A percentile compares a stretch with the other conserved stretches of the same genome.
phyloP scores from a whole-genome alignment of 64 coral and sea anemone genomes.

The Acropora tenuis region DNA sequence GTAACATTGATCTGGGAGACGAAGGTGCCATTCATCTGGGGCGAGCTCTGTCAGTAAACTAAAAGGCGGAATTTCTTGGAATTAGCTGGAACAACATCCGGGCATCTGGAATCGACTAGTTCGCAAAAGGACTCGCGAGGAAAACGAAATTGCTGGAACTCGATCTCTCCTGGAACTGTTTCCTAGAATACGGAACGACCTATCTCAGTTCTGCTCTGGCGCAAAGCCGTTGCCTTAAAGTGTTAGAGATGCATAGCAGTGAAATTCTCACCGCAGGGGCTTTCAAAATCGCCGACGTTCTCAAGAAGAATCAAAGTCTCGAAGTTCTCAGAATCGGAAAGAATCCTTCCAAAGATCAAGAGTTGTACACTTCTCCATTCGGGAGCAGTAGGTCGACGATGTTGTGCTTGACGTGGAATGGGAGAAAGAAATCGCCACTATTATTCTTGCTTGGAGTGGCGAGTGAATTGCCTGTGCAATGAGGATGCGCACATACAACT shows the following conservation, averaged over 20 bases:
- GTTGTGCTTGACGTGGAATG: too few species aligned
- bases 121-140: conserved; percentile 21
- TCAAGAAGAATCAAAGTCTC: conserved; percentile 25
- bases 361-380: conserved; percentile 17
- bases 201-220: neutral
- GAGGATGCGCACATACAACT: too few species aligned
- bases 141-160: conserved; percentile 44
- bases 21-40: conserved; percentile 41
- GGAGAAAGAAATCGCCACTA: too few species aligned
- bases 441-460: too few species aligned
- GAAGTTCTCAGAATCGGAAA: conserved; percentile 58
- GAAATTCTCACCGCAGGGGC: conserved; percentile 23
- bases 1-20: conserved; percentile 54
- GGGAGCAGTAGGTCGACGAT: too few species aligned
- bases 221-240: conserved; percentile 26
- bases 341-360: conserved; percentile 41
- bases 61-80: conserved; percentile 29
- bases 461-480: too few species aligned
- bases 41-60: conserved; percentile 1
- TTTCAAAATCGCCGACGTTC: conserved; percentile 28
- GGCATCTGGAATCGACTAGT: neutral
- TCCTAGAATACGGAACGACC: conserved; percentile 31
- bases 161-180: conserved; percentile 60
- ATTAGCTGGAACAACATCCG: conserved; percentile 67
- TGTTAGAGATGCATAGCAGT: conserved; percentile 27